phyloP scores from a whole-genome alignment of 1,140 invertebrate genomes.

The Octopus sinensis region DNA sequence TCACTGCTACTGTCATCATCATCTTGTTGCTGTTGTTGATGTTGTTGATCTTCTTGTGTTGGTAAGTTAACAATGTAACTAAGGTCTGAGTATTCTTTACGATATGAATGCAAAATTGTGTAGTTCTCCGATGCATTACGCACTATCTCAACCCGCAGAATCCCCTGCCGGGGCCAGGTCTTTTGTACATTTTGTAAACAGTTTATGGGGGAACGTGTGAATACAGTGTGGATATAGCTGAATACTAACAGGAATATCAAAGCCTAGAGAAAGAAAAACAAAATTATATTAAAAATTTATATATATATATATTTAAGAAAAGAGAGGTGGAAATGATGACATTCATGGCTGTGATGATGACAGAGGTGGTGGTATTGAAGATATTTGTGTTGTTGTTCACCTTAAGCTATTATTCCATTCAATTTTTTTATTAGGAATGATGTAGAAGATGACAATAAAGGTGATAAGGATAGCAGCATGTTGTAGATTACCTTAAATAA shows the following conservation, averaged over 20 bases:
- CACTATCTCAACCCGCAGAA: conserved; percentile 92
- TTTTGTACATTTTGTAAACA: conserved; percentile 86
- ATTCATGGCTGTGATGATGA: no score
- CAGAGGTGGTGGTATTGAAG: no score
- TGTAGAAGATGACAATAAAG: no score
- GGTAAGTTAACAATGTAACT: conserved; percentile 18
- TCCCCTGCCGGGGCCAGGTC: conserved; percentile 92
- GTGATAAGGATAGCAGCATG: no score
- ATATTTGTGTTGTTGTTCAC: no score
- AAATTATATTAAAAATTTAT: conserved; percentile 2
- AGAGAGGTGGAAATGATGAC: no score
- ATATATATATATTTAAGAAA: no score
- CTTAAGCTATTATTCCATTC: no score
- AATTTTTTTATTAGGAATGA: no score
- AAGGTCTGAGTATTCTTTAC: conserved; percentile 53
- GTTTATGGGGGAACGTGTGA: conserved; percentile 86
- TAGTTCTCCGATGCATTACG: conserved; percentile 63
- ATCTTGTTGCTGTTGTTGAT: no score
- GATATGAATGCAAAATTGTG: conserved; percentile 53
- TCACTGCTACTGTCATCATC: no score
- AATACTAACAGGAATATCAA: conserved; percentile 84
- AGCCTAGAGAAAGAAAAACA: conserved; percentile 64
- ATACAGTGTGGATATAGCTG: conserved; percentile 91
- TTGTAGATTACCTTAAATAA: no score
- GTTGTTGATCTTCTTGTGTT: background rate